A percentile compares a stretch with the other conserved stretches of the same genome.
These are phyloP conservation scores for Enteromius trimaculatus DNA, from an alignment of 2,797 vertebrate species.

Conservation along the genomic window DNA sequence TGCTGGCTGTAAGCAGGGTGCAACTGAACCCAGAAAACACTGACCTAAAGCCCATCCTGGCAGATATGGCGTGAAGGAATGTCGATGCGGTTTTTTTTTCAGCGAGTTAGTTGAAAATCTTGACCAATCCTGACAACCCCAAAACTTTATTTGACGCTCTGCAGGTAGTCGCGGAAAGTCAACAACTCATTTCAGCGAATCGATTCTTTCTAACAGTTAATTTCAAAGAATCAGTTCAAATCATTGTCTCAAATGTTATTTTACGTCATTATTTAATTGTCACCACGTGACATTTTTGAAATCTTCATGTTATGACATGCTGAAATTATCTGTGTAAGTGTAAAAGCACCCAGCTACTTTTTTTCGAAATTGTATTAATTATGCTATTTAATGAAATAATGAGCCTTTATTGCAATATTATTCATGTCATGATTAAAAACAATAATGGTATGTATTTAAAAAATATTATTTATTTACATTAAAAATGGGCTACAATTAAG, in stretches of 20 bases:
- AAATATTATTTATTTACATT: background rate
- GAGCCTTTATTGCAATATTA: background rate
- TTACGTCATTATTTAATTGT: background rate
- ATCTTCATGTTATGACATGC: background rate
- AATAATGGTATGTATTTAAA: background rate
- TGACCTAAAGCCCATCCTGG: background rate
- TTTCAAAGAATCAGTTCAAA: background rate
- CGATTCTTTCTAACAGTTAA: background rate
- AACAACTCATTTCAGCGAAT: background rate
- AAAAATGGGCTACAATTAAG: background rate
- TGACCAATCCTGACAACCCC: conserved; percentile 23
- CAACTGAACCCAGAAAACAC: background rate
- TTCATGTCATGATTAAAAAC: background rate
- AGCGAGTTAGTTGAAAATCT: background rate
- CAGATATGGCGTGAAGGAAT: background rate
- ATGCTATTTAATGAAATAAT: background rate
- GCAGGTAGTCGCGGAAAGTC: background rate
- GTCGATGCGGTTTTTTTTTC: background rate
- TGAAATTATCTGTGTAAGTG: background rate
- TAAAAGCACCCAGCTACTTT: no score
- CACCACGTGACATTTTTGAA: background rate
- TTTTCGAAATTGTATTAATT: background rate
- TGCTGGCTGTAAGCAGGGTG: background rate
- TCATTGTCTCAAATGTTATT: background rate
- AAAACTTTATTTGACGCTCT: conserved; percentile 32